These are phyloP conservation scores for Ecliptopera silaceata DNA, from an alignment of 2,888 invertebrate genomes.

Conservation along the genomic window DNA sequence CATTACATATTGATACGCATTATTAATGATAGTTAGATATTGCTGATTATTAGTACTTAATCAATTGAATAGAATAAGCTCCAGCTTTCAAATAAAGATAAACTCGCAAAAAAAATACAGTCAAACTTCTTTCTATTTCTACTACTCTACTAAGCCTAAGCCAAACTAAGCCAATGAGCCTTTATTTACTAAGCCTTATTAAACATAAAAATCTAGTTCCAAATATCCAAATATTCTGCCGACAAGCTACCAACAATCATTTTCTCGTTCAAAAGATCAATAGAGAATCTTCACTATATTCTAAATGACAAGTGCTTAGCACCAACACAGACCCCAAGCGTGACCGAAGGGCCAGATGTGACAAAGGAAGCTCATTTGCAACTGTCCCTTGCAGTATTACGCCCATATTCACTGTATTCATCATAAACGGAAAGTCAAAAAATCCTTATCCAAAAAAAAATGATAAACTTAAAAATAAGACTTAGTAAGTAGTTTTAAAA, in stretches of 20 bases:
- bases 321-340: conserved; percentile 21
- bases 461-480: not conserved
- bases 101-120: too few relatives aligned
- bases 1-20: too few relatives aligned
- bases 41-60: too few relatives aligned
- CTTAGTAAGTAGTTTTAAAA: too few relatives aligned
- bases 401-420: conserved; percentile 44
- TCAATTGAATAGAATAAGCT: too few relatives aligned
- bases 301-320: conserved; percentile 51
- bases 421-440: not conserved
- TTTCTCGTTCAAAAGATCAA: not conserved
- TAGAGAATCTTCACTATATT: conserved; percentile 6
- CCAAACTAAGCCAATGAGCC: too few relatives aligned
- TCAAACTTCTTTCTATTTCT: too few relatives aligned
- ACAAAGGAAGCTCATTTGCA: conserved; percentile 52
- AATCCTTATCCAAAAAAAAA: not conserved
- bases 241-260: not conserved
- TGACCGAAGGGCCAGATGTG: conserved; percentile 39
- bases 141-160: too few relatives aligned
- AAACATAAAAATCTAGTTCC: not conserved
- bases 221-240: too few relatives aligned
- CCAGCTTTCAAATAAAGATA: too few relatives aligned
- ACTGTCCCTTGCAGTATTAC: conserved; percentile 34
- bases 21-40: too few relatives aligned
- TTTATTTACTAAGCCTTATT: too few relatives aligned